Conservation (phyloP, 53 echinoderm and acorn worm species). For the Echinometra lucunter region DNA sequence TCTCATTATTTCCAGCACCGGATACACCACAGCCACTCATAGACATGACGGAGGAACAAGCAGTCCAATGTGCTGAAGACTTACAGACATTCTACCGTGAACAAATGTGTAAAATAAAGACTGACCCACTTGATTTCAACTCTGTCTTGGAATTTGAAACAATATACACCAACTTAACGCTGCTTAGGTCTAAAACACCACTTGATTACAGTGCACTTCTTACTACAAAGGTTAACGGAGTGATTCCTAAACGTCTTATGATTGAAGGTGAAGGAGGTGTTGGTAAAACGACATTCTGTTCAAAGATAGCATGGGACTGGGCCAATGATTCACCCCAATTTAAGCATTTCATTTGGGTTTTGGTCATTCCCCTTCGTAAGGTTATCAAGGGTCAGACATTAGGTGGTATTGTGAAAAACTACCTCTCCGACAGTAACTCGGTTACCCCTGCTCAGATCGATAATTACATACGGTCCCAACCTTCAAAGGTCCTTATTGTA, state of each 20-base stretch:
- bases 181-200: background rate
- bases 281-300: constrained; percentile 34
- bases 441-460: background rate
- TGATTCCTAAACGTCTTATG: background rate
- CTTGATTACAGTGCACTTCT: background rate
- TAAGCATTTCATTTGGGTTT: background rate
- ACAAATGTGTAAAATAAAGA: background rate
- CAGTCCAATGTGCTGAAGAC: background rate
- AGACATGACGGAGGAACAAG: background rate
- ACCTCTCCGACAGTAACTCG: background rate
- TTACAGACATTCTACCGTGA: background rate
- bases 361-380: constrained; percentile 1
- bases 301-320: constrained; percentile 30
- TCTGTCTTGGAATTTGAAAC: background rate
- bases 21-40: background rate
- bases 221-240: background rate
- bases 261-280: constrained; percentile 23
- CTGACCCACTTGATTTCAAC: constrained; percentile 18
- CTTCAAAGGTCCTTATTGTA: background rate
- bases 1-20: background rate
- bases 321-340: background rate
- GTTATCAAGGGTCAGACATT: background rate
- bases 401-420: background rate
- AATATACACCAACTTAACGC: background rate
- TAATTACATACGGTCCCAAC: background rate